Evolutionary conservation across 2,113 vertebrate species (phyloP).

Genomic region (Turdus rufiventris): DNA sequence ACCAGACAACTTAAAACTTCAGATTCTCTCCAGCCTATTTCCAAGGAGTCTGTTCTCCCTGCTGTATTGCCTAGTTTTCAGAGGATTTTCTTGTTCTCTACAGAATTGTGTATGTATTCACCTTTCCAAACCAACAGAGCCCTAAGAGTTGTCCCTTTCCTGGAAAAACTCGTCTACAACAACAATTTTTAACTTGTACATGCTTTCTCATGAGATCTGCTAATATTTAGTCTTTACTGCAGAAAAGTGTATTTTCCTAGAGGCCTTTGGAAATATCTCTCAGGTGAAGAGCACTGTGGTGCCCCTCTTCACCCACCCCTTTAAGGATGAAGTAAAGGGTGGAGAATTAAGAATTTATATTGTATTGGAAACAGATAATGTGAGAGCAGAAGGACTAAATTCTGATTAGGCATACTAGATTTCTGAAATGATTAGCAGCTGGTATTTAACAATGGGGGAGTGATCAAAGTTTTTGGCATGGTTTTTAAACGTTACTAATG

Average conservation of each 20-base stretch:
- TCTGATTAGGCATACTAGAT: background rate
- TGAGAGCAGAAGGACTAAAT: background rate
- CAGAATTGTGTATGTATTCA: background rate
- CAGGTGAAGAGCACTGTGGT: background rate
- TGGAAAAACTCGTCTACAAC: background rate
- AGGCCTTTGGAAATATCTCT: background rate
- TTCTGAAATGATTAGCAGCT: conserved; percentile 6
- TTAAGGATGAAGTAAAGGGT: background rate
- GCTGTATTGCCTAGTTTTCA: background rate
- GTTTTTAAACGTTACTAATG: background rate
- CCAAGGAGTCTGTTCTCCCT: background rate
- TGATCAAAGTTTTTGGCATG: background rate
- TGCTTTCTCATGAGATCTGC: background rate
- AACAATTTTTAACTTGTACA: background rate
- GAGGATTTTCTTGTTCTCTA: background rate
- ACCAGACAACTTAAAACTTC: background rate
- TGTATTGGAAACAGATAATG: background rate
- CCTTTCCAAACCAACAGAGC: background rate
- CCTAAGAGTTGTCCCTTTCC: background rate
- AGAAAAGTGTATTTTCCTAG: background rate
- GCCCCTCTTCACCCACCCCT: background rate
- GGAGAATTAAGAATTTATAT: background rate
- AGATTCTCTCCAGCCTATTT: background rate
- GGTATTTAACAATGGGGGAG: background rate
- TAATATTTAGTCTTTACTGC: background rate